A percentile compares a stretch with the other conserved stretches of the same genome.
phyloP scores from a whole-genome alignment of 2,888 invertebrate species.

The Drosophila imparisetae region DNA sequence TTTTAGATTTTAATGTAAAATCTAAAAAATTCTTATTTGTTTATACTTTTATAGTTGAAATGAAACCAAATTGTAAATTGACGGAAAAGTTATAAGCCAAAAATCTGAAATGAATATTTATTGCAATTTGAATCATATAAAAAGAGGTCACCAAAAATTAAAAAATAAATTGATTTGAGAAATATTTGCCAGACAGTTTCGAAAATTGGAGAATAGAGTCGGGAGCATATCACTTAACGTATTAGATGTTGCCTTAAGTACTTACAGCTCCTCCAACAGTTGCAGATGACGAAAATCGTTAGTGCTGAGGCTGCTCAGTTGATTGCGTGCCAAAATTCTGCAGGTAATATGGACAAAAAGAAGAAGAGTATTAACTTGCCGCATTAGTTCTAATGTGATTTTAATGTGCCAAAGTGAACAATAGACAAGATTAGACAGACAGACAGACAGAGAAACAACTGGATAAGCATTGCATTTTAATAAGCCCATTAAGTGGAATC shows the following conservation, averaged over 20 bases:
- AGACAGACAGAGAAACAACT: conserved; percentile 6
- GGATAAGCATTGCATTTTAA: conserved; percentile 58
- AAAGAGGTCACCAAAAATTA: background rate
- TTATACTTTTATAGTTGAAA: background rate
- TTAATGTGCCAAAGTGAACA: conserved; percentile 55
- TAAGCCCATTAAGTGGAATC: conserved; percentile 70
- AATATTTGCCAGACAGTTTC: background rate
- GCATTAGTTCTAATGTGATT: conserved; percentile 58
- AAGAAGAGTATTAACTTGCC: conserved; percentile 14
- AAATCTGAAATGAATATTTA: background rate
- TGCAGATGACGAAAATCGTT: conserved; percentile 77
- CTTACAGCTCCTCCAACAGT: conserved; percentile 82
- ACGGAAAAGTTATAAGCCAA: background rate
- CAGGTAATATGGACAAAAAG: conserved; percentile 19
- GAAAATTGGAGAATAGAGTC: background rate
- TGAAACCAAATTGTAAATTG: background rate
- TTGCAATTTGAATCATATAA: background rate
- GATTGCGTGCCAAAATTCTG: conserved; percentile 83
- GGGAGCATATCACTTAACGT: background rate
- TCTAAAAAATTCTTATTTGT: background rate
- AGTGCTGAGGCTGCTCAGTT: conserved; percentile 70
- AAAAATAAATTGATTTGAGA: background rate
- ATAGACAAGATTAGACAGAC: conserved; percentile 13
- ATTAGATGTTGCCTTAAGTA: background rate
- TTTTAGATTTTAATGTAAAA: background rate